A percentile compares a stretch with the other conserved stretches of the same genome.
These are phyloP conservation scores for Tetrao urogallus DNA, from an alignment of 2,113 vertebrate species.

Conservation along the genomic window DNA sequence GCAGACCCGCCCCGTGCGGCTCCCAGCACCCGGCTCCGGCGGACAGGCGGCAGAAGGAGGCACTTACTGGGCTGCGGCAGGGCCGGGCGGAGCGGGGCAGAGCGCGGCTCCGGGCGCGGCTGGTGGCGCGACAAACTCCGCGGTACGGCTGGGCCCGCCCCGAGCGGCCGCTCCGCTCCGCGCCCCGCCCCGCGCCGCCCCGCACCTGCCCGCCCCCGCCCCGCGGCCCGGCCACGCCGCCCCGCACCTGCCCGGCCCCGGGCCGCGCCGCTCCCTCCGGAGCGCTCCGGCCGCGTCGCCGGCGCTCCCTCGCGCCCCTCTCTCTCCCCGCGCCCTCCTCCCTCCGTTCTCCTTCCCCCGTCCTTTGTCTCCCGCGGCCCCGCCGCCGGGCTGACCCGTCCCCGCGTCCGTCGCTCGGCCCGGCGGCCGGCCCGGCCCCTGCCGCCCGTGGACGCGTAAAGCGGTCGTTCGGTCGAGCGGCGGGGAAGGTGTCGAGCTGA, in stretches of 20 bases:
- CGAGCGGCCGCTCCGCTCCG: background rate
- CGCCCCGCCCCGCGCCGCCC: background rate
- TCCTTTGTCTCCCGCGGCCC: background rate
- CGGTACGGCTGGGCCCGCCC: background rate
- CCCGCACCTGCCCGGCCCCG: background rate
- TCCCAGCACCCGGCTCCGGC: background rate
- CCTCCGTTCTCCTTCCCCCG: background rate
- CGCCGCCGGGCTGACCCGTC: background rate
- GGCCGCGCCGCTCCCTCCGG: background rate
- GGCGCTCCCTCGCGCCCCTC: background rate
- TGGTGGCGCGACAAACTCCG: conserved; percentile 27
- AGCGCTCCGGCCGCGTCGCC: background rate
- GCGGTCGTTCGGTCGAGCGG: background rate
- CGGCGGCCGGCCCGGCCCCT: background rate
- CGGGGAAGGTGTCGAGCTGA: background rate
- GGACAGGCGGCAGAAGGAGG: background rate
- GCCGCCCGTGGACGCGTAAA: background rate
- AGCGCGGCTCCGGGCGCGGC: conserved; percentile 48
- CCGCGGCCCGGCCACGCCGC: background rate
- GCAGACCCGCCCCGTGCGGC: conserved; percentile 15
- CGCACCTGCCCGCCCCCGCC: background rate
- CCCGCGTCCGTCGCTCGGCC: background rate
- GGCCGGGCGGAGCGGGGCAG: background rate
- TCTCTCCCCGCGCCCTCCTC: background rate
- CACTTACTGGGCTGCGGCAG: conserved; percentile 57